Percentiles rank a stretch among this genome's conserved stretches.
Evolutionary conservation across 2,113 vertebrate genomes (phyloP).

Genomic region (Phalacrocorax aristotelis): DNA sequence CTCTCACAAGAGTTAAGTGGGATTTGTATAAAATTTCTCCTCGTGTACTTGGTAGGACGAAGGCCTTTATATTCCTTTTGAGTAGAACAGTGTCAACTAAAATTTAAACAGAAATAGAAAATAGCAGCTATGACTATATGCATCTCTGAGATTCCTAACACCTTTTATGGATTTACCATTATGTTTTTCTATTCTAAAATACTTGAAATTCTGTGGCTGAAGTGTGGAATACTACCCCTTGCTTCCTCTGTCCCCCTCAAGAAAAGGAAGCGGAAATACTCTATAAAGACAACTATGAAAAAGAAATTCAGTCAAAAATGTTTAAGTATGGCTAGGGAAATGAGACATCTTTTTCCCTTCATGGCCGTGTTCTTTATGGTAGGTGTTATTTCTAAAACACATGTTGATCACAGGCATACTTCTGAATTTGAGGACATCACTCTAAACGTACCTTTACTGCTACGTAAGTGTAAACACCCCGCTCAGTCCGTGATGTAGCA

Average conservation of each 20-base stretch:
- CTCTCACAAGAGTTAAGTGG: not conserved
- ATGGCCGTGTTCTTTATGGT: not conserved
- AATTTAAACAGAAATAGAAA: not conserved
- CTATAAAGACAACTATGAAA: not conserved
- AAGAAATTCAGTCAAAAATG: not conserved
- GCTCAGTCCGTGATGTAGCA: not conserved
- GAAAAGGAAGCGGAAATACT: not conserved
- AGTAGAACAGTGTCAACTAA: not conserved
- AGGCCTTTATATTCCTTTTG: not conserved
- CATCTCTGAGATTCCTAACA: not conserved
- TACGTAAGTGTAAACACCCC: rapidly evolving
- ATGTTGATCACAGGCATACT: not conserved
- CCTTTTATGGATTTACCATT: not conserved
- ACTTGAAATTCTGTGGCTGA: not conserved
- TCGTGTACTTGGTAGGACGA: not conserved
- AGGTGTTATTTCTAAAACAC: not conserved
- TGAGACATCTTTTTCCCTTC: not conserved
- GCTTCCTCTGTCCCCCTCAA: not conserved
- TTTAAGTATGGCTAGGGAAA: not conserved
- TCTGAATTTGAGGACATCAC: not conserved
- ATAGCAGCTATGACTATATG: not conserved
- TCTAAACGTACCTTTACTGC: not conserved
- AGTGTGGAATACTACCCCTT: not conserved
- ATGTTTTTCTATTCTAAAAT: not conserved
- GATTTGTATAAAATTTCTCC: not conserved